A percentile compares a stretch with the other conserved stretches of the same genome.
phyloP scores from a whole-genome alignment of 2,888 invertebrate genomes.

The Resseliella maxima region DNA sequence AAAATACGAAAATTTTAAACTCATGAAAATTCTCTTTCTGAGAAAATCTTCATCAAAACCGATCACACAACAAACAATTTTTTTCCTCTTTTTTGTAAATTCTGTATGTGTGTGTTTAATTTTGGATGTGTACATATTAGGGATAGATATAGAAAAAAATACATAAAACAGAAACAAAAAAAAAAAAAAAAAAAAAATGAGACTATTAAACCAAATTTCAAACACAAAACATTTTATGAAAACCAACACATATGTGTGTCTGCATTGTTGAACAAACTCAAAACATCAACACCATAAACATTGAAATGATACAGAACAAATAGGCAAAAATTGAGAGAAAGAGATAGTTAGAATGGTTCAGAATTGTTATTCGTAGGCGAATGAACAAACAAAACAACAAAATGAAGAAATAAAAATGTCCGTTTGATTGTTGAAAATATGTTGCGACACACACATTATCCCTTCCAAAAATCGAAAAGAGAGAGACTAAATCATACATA shows the following conservation, averaged over 20 bases:
- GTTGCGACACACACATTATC: not conserved
- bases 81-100: constrained; percentile 47
- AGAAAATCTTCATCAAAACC: not conserved
- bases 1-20: not conserved
- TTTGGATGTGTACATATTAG: constrained; percentile 51
- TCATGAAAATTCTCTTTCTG: too few species aligned
- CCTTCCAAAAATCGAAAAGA: too few species aligned
- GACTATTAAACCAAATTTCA: not conserved
- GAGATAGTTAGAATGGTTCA: not conserved
- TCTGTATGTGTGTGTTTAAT: constrained; percentile 50
- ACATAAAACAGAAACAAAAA: not conserved
- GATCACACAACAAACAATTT: not conserved
- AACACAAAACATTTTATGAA: constrained; percentile 35
- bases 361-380: not conserved
- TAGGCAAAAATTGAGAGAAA: not conserved
- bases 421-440: not conserved
- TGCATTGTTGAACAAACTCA: not conserved
- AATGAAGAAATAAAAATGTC: not conserved
- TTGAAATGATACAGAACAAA: not conserved
- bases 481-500: too few species aligned
- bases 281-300: not conserved
- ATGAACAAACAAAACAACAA: too few species aligned
- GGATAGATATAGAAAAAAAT: not conserved
- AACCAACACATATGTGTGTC: not conserved
- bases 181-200: too few species aligned